A percentile compares a stretch with the other conserved stretches of the same genome.
phyloP scores from a whole-genome alignment of 1,140 invertebrate species.

The Euschistus heros region DNA sequence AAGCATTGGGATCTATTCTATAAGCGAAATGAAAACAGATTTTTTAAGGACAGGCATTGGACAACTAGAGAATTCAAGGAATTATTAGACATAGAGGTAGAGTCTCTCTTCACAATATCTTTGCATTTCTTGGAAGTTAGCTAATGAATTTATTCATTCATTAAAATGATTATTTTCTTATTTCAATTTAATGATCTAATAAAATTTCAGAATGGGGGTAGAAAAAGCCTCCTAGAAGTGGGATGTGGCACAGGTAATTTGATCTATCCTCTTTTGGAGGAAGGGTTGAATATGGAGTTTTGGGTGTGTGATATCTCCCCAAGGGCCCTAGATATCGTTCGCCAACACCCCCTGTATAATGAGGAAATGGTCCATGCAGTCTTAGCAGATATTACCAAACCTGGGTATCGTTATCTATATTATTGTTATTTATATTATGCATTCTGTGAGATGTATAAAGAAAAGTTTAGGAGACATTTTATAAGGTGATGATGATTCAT shows the following conservation, averaged over 20 bases:
- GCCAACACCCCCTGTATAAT: constrained; percentile 53
- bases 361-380: constrained; percentile 59
- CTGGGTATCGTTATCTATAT: constrained; percentile 29
- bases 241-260: constrained; percentile 98
- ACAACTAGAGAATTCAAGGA: constrained; percentile 89
- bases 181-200: background rate
- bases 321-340: constrained; percentile 79
- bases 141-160: background rate
- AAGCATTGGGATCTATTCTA: constrained; percentile 98
- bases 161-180: background rate
- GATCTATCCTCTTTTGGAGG: constrained; percentile 82
- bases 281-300: constrained; percentile 58
- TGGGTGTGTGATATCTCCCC: constrained; percentile 92
- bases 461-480: too few relatives aligned
- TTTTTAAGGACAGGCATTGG: constrained; percentile 98
- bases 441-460: too few relatives aligned
- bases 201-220: constrained; percentile 34
- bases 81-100: constrained; percentile 38
- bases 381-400: constrained; percentile 54
- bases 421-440: background rate
- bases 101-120: background rate
- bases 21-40: constrained; percentile 79
- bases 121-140: background rate
- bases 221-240: constrained; percentile 61
- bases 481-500: too few relatives aligned